Conservation (phyloP, 1,140 invertebrate genomes). For the Fopius arisanus region DNA sequence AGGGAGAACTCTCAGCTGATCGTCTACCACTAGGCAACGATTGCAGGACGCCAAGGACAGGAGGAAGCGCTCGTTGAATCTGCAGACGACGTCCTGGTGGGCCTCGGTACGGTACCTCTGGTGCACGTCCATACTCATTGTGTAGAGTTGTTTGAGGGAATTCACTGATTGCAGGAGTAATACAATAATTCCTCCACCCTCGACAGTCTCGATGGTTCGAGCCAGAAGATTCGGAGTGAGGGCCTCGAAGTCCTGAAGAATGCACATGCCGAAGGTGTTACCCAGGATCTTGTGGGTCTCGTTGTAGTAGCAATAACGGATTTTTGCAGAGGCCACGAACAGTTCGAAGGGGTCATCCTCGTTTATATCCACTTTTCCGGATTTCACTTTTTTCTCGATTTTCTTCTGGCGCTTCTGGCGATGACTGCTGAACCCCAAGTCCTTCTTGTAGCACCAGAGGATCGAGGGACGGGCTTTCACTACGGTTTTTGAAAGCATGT, state of each 20-base stretch:
- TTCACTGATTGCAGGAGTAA: constrained; percentile 85
- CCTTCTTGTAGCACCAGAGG: constrained; percentile 99
- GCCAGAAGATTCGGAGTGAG: constrained; percentile 98
- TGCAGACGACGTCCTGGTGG: constrained; percentile 86
- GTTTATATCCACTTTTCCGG: constrained; percentile 89
- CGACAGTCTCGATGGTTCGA: constrained; percentile 97
- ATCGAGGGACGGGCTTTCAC: constrained; percentile 92
- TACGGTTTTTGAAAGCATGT: constrained; percentile 94
- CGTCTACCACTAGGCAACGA: constrained; percentile 92
- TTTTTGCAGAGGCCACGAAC: constrained; percentile 95
- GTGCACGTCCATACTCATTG: constrained; percentile 99
- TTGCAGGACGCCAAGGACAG: constrained; percentile 89
- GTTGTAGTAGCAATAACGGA: constrained; percentile 96
- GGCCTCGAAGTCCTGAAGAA: constrained; percentile 98
- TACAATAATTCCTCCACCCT: constrained; percentile 95
- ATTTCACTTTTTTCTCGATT: constrained; percentile 85
- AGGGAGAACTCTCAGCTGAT: constrained; percentile 91
- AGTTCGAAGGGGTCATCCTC: constrained; percentile 98
- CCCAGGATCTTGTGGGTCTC: constrained; percentile 98
- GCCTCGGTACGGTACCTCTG: constrained; percentile 92
- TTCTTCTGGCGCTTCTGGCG: constrained; percentile 92
- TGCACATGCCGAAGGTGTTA: constrained; percentile 96
- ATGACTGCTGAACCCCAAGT: constrained; percentile 93
- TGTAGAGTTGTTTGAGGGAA: constrained; percentile 94
- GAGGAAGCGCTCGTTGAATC: constrained; percentile 98